phyloP scores from a whole-genome alignment of 2,797 vertebrate species.

The Melanotaenia trifasciata region DNA sequence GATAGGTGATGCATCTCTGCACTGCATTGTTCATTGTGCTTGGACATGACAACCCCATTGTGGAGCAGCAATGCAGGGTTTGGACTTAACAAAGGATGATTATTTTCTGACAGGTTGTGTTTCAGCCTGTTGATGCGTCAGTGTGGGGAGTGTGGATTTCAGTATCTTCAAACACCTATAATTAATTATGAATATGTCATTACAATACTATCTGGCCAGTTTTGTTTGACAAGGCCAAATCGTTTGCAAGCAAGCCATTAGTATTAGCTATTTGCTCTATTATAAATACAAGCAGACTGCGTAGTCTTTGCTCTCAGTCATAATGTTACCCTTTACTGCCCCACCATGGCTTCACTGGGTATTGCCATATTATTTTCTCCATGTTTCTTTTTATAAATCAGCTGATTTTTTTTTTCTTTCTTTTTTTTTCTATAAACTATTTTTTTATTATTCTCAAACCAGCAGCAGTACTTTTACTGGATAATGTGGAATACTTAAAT shows the following conservation, averaged over 20 bases:
- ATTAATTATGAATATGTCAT: slow-evolving; percentile 29
- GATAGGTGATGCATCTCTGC: slow-evolving; percentile 71
- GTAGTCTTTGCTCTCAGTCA: slow-evolving; percentile 10
- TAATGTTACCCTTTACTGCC: slow-evolving; percentile 55
- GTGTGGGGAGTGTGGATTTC: slow-evolving; percentile 46
- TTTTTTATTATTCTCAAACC: not conserved
- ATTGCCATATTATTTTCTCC: slow-evolving; percentile 28
- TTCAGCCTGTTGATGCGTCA: slow-evolving; percentile 46
- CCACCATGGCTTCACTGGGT: slow-evolving; percentile 48
- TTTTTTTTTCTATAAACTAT: not conserved
- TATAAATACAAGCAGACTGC: slow-evolving; percentile 12
- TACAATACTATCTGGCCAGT: slow-evolving; percentile 20
- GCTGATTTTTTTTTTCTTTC: not conserved
- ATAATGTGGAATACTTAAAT: not conserved
- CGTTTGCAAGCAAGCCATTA: not conserved
- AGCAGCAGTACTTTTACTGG: not conserved
- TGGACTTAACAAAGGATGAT: slow-evolving; percentile 63
- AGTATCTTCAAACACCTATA: slow-evolving; percentile 33
- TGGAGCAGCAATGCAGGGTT: slow-evolving; percentile 29
- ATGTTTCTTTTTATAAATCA: not conserved
- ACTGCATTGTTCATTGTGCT: slow-evolving; percentile 76
- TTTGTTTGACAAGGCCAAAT: slow-evolving; percentile 29
- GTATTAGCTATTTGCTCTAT: slow-evolving; percentile 5
- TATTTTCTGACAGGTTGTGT: slow-evolving; percentile 63
- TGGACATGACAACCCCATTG: slow-evolving; percentile 55